phyloP scores from a whole-genome alignment of 2,888 invertebrate species.

The Pseudococcus viburni region DNA sequence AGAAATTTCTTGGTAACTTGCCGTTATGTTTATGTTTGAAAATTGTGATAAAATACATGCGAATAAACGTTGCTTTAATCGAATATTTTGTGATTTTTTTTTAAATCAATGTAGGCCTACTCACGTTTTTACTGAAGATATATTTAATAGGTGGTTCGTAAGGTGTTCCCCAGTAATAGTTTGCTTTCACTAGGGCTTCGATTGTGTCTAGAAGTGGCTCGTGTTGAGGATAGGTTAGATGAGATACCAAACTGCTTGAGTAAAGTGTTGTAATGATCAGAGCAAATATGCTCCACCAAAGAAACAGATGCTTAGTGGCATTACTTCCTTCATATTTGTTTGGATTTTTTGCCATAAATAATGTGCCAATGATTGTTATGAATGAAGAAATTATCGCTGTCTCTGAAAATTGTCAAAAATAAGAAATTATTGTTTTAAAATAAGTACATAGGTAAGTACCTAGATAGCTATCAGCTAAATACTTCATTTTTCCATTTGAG shows the following conservation, averaged over 20 bases:
- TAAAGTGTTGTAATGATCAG: conserved; percentile 67
- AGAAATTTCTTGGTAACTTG: background rate
- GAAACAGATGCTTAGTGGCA: conserved; percentile 65
- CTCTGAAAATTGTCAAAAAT: background rate
- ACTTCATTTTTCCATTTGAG: background rate
- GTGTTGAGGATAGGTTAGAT: conserved; percentile 67
- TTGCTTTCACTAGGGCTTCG: conserved; percentile 64
- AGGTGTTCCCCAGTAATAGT: conserved; percentile 67
- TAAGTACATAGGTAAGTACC: no score
- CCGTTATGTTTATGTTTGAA: conserved; percentile 6
- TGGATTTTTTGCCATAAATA: conserved; percentile 60
- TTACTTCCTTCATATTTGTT: conserved; percentile 17
- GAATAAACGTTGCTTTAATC: conserved; percentile 2
- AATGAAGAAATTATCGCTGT: conserved; percentile 19
- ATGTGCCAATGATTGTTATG: conserved; percentile 57
- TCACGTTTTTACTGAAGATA: conserved; percentile 66
- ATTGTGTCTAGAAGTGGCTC: conserved; percentile 60
- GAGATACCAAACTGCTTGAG: conserved; percentile 67
- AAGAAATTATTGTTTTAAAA: no score
- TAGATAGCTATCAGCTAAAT: no score
- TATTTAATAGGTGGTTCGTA: conserved; percentile 66
- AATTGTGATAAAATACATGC: conserved; percentile 1
- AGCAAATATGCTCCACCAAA: conserved; percentile 67
- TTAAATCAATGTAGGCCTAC: background rate
- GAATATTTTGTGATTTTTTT: background rate